Evolutionary conservation across 2,888 invertebrate species (phyloP).

Genomic region (Lasioglossum figueresi): DNA sequence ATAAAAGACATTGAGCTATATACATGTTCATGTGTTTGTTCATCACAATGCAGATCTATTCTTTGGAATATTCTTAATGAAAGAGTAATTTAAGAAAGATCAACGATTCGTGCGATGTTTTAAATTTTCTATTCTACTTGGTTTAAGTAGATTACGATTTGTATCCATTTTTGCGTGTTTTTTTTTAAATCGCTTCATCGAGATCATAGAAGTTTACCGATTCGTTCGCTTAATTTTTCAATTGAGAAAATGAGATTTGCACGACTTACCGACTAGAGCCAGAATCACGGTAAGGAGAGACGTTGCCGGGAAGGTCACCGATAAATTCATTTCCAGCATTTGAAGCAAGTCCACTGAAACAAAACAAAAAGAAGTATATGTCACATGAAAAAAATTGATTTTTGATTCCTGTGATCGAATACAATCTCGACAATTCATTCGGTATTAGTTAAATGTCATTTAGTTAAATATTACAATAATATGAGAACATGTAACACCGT

Average conservation of each 20-base stretch:
- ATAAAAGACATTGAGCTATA: neutral
- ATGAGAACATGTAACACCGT: too few relatives aligned
- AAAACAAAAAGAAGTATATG: slow-evolving; percentile 73
- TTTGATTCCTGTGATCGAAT: neutral
- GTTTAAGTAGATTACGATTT: neutral
- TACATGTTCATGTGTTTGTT: neutral
- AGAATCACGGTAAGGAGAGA: slow-evolving; percentile 98
- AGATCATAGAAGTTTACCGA: neutral
- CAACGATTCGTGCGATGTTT: neutral
- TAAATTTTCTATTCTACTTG: neutral
- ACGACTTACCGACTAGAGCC: slow-evolving; percentile 97
- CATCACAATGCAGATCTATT: neutral
- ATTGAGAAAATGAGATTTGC: neutral
- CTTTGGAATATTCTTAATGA: neutral
- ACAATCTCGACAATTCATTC: neutral
- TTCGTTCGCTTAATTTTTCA: neutral
- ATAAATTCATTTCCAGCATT: slow-evolving; percentile 98
- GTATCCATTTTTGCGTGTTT: neutral
- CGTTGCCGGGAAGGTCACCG: slow-evolving; percentile 97
- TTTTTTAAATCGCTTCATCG: neutral
- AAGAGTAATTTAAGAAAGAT: neutral
- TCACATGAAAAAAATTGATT: slow-evolving; percentile 37
- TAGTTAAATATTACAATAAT: too few relatives aligned
- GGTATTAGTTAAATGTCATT: neutral
- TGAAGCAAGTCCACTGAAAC: slow-evolving; percentile 97